These are phyloP conservation scores for Chloroceryle aenea DNA, from an alignment of 2,113 vertebrate genomes.

Conservation along the genomic window DNA sequence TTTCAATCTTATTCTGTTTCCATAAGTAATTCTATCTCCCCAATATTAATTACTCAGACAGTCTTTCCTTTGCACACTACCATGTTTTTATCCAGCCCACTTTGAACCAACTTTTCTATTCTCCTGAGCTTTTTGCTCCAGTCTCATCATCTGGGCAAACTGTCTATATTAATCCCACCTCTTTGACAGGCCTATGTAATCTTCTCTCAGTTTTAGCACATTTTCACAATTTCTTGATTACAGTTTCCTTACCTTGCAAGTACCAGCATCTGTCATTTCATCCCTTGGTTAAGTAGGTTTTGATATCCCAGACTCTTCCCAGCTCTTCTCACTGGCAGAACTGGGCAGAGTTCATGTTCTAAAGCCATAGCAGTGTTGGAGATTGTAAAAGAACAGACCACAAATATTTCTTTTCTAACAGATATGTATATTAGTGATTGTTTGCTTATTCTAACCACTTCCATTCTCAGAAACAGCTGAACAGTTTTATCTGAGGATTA, in stretches of 20 bases:
- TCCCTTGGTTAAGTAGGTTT: background rate
- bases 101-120: background rate
- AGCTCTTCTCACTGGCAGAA: background rate
- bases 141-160: background rate
- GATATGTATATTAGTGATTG: background rate
- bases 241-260: background rate
- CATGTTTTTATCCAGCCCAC: background rate
- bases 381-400: background rate
- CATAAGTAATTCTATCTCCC: background rate
- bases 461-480: background rate
- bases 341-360: background rate
- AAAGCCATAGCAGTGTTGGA: background rate
- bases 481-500: background rate
- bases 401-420: background rate
- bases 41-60: background rate
- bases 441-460: background rate
- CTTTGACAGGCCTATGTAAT: background rate
- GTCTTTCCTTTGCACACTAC: background rate
- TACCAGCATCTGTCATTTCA: background rate
- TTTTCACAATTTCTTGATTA: background rate
- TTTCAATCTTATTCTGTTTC: constrained; percentile 22
- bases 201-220: background rate
- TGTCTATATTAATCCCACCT: rapidly evolving
- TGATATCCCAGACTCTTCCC: background rate
- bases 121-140: background rate